phyloP scores from a whole-genome alignment of 1,140 invertebrate genomes.

The Leptonema lineaticorne region DNA sequence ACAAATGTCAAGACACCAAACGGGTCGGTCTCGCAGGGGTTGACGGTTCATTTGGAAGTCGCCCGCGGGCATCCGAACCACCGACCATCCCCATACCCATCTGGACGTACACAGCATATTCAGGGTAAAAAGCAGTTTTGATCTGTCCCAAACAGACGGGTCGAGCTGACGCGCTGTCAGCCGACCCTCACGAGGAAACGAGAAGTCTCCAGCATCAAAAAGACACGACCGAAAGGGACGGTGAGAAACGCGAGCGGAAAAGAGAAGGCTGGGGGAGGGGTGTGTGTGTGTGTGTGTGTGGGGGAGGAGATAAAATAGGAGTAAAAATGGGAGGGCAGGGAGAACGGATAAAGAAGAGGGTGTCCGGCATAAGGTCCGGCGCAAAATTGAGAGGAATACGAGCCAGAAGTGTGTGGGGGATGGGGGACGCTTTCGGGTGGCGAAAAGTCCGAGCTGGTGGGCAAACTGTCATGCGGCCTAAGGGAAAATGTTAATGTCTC shows the following conservation, averaged over 20 bases:
- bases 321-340: neutral
- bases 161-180: constrained; percentile 38
- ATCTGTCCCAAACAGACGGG: constrained; percentile 39
- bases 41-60: constrained; percentile 6
- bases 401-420: neutral
- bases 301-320: neutral
- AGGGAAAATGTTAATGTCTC: constrained; percentile 37
- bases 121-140: constrained; percentile 40
- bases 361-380: neutral
- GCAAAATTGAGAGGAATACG: neutral
- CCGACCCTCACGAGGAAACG: neutral
- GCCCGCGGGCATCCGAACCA: constrained; percentile 9
- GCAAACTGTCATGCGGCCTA: constrained; percentile 34
- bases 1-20: constrained; percentile 14
- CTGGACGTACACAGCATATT: constrained; percentile 27
- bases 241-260: too few species aligned
- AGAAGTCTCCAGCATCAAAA: neutral
- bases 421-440: neutral
- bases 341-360: neutral
- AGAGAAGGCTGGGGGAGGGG: too few species aligned
- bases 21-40: neutral
- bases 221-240: neutral
- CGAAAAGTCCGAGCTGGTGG: neutral
- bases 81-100: constrained; percentile 17
- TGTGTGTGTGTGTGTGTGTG: neutral